Conservation (phyloP, 1,140 invertebrate genomes). For the Tribolium castaneum region DNA sequence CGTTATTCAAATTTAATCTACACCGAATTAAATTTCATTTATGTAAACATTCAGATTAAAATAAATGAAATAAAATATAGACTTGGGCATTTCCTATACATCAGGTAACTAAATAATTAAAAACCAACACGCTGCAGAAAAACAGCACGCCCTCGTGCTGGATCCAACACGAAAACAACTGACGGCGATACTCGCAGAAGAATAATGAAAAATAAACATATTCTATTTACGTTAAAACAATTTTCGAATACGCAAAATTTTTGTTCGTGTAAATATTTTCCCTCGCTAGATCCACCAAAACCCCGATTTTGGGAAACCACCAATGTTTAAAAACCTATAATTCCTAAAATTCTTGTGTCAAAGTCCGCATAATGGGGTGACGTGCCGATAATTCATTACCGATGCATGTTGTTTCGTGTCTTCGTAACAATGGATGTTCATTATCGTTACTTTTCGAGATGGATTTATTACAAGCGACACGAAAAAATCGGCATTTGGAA, state of each 20-base stretch:
- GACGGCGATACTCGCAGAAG: background rate
- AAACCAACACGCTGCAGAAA: background rate
- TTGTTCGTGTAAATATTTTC: background rate
- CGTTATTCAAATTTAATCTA: conserved; percentile 11
- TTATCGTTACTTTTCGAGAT: background rate
- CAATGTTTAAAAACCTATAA: no score
- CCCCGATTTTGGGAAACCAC: no score
- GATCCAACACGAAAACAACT: background rate
- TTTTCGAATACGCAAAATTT: background rate
- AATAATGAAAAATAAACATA: conserved; percentile 2
- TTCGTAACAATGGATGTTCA: background rate
- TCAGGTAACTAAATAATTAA: background rate
- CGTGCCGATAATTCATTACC: background rate
- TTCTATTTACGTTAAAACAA: background rate
- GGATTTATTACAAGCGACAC: background rate
- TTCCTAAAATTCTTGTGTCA: no score
- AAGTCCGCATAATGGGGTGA: background rate
- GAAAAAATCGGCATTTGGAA: background rate
- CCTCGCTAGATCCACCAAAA: no score
- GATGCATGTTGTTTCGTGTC: background rate
- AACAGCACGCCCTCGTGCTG: background rate
- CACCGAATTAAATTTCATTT: conserved; percentile 20
- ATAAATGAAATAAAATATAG: background rate
- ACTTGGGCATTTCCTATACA: background rate
- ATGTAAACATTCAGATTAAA: background rate